These are phyloP conservation scores for Cottoperca gobio DNA, from an alignment of 2,797 vertebrate genomes.

Conservation along the genomic window DNA sequence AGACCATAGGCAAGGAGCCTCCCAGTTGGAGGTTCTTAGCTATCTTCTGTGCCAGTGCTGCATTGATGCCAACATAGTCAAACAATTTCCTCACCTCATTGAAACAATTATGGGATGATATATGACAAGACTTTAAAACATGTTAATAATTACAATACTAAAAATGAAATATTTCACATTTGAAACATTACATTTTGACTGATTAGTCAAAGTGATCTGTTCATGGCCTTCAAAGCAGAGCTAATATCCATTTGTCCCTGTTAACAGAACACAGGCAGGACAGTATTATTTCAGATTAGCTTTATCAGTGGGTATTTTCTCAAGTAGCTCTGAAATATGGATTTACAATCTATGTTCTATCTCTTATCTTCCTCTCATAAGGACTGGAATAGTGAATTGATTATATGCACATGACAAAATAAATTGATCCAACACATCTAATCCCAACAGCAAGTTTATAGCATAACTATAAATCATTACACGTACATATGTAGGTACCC, in stretches of 20 bases:
- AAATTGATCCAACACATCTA: conserved; percentile 39
- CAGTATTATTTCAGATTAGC: conserved; percentile 40
- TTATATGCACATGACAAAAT: conserved; percentile 51
- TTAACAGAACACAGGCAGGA: conserved; percentile 44
- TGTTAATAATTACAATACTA: conserved; percentile 27
- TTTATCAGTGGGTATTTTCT: conserved; percentile 35
- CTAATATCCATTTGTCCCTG: conserved; percentile 51
- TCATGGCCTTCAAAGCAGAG: conserved; percentile 23
- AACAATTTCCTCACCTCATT: conserved; percentile 47
- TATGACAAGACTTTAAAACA: conserved; percentile 23
- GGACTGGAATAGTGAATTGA: conserved; percentile 35
- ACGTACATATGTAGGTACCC: conserved; percentile 5
- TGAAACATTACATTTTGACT: conserved; percentile 37
- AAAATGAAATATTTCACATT: conserved; percentile 30
- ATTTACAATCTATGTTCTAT: conserved; percentile 31
- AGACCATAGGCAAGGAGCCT: conserved; percentile 69
- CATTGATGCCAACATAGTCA: conserved; percentile 37
- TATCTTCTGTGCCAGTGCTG: conserved; percentile 46
- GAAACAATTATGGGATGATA: conserved; percentile 31
- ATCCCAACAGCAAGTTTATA: conserved; percentile 31
- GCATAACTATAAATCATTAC: conserved; percentile 35
- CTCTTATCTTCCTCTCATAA: conserved; percentile 29
- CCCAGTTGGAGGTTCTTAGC: conserved; percentile 43
- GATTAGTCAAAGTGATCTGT: conserved; percentile 34
- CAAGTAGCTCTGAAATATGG: conserved; percentile 34